Percentiles rank a stretch among this genome's conserved stretches.
These are phyloP conservation scores for Acanthaster planci DNA, from an alignment of 35 echinoderm and acorn worm genomes.

Conservation along the genomic window DNA sequence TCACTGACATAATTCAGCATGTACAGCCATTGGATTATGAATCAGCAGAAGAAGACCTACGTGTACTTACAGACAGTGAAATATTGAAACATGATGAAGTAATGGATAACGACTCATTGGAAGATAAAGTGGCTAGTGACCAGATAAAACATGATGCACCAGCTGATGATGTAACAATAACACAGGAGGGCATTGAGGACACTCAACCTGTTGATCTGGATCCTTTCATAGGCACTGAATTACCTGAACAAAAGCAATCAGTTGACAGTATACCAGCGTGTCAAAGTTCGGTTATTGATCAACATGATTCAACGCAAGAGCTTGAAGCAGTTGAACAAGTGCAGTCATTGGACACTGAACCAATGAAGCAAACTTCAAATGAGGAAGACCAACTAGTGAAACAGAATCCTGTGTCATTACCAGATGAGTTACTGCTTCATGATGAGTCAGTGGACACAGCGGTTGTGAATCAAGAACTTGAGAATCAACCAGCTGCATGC, in stretches of 20 bases:
- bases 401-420: too few species aligned
- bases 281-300: background rate
- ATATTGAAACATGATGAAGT: too few species aligned
- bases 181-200: background rate
- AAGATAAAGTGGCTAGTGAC: background rate
- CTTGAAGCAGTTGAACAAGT: background rate
- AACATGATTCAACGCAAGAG: background rate
- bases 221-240: background rate
- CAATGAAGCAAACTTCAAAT: background rate
- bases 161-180: background rate
- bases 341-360: background rate
- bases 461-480: background rate
- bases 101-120: too few species aligned
- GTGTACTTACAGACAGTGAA: too few species aligned
- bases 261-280: background rate
- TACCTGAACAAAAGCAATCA: background rate
- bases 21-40: too few species aligned
- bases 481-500: background rate
- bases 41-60: too few species aligned
- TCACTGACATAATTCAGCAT: too few species aligned
- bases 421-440: too few species aligned
- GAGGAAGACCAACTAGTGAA: background rate
- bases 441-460: background rate
- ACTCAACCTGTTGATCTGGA: background rate
- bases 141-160: background rate